These are phyloP conservation scores for Echinarachnius parma DNA, from an alignment of 53 echinoderm and acorn worm species.

Conservation along the genomic window DNA sequence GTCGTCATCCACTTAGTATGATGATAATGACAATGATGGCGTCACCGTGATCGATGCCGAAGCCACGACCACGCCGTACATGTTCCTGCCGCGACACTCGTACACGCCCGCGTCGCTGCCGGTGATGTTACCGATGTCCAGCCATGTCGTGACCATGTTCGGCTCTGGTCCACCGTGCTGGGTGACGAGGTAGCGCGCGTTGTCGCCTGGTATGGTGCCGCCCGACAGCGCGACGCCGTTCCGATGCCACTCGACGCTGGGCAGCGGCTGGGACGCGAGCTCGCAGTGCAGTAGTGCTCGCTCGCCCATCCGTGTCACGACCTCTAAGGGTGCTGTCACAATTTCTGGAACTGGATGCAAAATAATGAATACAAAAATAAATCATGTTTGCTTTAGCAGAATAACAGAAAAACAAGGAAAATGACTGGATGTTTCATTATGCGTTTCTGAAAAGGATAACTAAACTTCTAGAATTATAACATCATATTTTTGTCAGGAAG, in stretches of 20 bases:
- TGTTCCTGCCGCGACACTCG: constrained; percentile 8
- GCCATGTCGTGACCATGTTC: constrained; percentile 4
- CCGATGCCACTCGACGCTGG: background rate
- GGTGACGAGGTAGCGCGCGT: background rate
- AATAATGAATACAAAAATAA: no score
- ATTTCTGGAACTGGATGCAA: background rate
- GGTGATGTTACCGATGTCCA: background rate
- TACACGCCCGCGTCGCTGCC: constrained; percentile 5
- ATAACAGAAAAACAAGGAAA: no score
- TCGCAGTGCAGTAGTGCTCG: constrained; percentile 7
- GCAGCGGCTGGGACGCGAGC: background rate
- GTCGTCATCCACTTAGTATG: no score
- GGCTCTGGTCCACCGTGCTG: constrained; percentile 5
- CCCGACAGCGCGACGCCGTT: background rate
- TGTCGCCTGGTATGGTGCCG: constrained; percentile 13
- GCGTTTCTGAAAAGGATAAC: no score
- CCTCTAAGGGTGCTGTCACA: constrained; percentile 1
- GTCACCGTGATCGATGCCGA: no score
- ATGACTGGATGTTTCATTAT: no score
- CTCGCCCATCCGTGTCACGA: constrained; percentile 2
- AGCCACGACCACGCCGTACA: background rate
- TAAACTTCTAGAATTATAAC: no score
- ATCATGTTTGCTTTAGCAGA: no score
- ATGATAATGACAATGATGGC: no score
- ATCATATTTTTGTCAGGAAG: no score